Percentiles rank a stretch among this genome's conserved stretches.
Evolutionary conservation across 2,888 invertebrate genomes (phyloP).

Genomic region (Protonemura montana): DNA sequence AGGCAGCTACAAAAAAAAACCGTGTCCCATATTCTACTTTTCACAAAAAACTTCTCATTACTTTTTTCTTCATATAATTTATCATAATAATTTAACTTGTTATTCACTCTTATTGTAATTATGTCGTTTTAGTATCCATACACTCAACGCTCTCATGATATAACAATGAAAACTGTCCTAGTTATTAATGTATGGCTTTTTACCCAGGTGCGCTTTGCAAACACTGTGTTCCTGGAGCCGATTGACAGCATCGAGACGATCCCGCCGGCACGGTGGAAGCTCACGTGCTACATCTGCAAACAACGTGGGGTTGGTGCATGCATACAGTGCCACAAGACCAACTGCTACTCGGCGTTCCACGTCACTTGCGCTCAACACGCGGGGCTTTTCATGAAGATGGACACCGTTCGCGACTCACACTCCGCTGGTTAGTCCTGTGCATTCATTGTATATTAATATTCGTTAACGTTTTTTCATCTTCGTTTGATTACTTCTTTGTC

Average conservation of each 20-base stretch:
- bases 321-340: conserved; percentile 96
- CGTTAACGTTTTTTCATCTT: no score
- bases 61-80: no score
- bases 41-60: no score
- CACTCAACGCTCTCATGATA: no score
- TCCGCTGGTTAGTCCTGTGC: conserved; percentile 58
- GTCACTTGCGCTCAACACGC: conserved; percentile 99
- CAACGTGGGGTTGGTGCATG: conserved; percentile 93
- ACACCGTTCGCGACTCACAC: conserved; percentile 74
- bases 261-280: conserved; percentile 92
- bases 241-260: conserved; percentile 97
- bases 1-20: no score
- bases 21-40: no score
- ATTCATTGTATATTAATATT: no score
- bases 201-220: conserved; percentile 81
- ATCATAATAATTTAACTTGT: no score
- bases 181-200: background rate
- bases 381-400: conserved; percentile 94
- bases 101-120: no score
- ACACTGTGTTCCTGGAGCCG: conserved; percentile 94
- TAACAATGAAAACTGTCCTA: no score
- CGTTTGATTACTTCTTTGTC: no score
- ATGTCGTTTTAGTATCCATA: no score
- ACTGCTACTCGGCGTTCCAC: conserved; percentile 97
- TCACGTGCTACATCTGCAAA: conserved; percentile 97